Evolutionary conservation across 2,113 vertebrate species (phyloP).

Genomic region (Ranitomeya imitator): DNA sequence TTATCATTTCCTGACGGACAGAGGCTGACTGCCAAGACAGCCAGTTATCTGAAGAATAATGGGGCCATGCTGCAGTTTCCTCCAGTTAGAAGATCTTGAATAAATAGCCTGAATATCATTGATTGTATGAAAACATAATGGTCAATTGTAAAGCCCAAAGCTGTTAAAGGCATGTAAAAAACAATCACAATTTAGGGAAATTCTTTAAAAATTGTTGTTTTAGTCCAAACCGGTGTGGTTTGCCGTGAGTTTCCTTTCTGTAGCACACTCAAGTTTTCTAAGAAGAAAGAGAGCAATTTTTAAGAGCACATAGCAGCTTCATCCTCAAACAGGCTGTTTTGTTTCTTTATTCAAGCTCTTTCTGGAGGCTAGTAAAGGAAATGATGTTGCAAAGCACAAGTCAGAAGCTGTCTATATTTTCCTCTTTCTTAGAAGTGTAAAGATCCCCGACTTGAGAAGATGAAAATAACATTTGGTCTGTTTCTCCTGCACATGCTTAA

Average conservation of each 20-base stretch:
- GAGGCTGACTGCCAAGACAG: too few relatives aligned
- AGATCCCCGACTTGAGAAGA: conserved; percentile 55
- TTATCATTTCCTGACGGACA: too few relatives aligned
- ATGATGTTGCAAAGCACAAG: not conserved
- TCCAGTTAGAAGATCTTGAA: not conserved
- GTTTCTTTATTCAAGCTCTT: not conserved
- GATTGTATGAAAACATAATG: not conserved
- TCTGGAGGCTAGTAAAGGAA: conserved; percentile 10
- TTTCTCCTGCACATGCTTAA: conserved; percentile 71
- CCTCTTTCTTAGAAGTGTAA: not conserved
- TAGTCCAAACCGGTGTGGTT: not conserved
- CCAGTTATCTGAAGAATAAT: too few relatives aligned
- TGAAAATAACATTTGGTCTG: conserved; percentile 73
- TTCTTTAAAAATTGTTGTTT: not conserved
- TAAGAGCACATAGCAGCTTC: not conserved
- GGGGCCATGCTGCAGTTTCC: too few relatives aligned
- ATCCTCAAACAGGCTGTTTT: too few relatives aligned
- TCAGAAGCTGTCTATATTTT: not conserved
- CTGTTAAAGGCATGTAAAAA: not conserved
- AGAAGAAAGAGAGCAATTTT: not conserved
- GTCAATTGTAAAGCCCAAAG: not conserved
- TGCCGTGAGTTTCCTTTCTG: not conserved
- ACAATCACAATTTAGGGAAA: not conserved
- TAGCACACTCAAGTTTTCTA: not conserved
- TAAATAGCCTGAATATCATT: not conserved